Percentiles rank a stretch among this genome's conserved stretches.
phyloP scores from a whole-genome alignment of 2,888 invertebrate species.

The Agonopterix alstromeriana region DNA sequence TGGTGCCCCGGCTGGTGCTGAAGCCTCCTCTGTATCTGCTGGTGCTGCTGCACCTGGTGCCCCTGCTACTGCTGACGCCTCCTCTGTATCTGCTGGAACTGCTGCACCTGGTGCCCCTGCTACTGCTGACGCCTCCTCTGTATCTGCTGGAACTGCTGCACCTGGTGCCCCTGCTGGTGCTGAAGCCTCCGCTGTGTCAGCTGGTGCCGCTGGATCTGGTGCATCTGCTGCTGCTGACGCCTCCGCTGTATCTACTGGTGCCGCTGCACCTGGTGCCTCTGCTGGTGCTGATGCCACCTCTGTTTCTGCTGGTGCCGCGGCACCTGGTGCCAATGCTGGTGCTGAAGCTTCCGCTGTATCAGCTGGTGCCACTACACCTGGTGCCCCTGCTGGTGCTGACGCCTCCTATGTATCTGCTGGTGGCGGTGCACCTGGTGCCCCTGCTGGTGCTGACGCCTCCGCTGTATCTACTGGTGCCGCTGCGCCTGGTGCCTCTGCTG shows the following conservation, averaged over 20 bases:
- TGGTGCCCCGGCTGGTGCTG: neutral
- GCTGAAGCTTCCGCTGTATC: neutral
- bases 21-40: neutral
- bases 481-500: neutral
- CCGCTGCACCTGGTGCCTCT: neutral
- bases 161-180: neutral
- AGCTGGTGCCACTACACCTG: neutral
- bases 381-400: neutral
- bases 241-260: neutral
- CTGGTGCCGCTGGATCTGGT: neutral
- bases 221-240: neutral
- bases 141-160: constrained; percentile 1
- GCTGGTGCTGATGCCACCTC: neutral
- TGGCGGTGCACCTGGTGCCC: neutral
- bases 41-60: constrained; percentile 1
- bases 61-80: constrained; percentile 1
- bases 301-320: neutral
- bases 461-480: neutral
- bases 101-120: neutral
- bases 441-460: constrained; percentile 1
- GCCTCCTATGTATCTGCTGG: neutral
- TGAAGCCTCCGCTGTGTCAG: neutral
- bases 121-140: constrained; percentile 1
- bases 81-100: neutral
- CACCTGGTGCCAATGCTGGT: neutral